A percentile compares a stretch with the other conserved stretches of the same genome.
Conservation (phyloP, 2,113 vertebrate species). For the Hyaena hyaena region DNA sequence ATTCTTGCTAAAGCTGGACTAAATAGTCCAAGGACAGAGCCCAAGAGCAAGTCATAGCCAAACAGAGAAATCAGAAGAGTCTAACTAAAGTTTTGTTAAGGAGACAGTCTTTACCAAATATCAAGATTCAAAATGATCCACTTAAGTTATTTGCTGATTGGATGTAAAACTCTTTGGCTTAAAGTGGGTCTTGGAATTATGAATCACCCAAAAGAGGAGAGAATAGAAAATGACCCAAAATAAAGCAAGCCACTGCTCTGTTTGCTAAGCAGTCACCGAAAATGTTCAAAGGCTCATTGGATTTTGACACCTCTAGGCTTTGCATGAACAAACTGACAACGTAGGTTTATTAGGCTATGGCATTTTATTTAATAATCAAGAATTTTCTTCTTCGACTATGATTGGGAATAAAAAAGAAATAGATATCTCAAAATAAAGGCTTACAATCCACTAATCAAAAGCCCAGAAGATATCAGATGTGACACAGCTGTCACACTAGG, state of each 20-base stretch:
- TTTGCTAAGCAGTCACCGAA: not conserved
- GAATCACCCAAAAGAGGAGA: not conserved
- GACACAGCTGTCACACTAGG: not conserved
- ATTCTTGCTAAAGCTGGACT: not conserved
- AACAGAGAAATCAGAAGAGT: not conserved
- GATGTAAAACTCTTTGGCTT: not conserved
- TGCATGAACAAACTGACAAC: not conserved
- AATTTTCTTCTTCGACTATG: not conserved
- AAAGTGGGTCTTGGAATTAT: not conserved
- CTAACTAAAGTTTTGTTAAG: not conserved
- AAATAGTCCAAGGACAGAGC: not conserved
- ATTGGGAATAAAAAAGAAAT: not conserved
- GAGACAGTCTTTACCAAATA: not conserved
- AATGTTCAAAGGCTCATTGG: not conserved
- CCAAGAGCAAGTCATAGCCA: not conserved
- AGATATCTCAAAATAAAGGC: not conserved
- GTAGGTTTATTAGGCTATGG: not conserved
- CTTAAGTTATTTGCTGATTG: not conserved
- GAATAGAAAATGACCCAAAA: not conserved
- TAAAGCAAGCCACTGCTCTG: not conserved
- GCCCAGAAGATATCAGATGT: not conserved
- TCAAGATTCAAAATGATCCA: constrained; percentile 1
- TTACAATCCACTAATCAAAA: not conserved
- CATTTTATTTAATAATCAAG: not conserved
- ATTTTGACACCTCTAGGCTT: not conserved